These are phyloP conservation scores for Ornithoptera priamus DNA, from an alignment of 2,888 invertebrate genomes.

Conservation along the genomic window DNA sequence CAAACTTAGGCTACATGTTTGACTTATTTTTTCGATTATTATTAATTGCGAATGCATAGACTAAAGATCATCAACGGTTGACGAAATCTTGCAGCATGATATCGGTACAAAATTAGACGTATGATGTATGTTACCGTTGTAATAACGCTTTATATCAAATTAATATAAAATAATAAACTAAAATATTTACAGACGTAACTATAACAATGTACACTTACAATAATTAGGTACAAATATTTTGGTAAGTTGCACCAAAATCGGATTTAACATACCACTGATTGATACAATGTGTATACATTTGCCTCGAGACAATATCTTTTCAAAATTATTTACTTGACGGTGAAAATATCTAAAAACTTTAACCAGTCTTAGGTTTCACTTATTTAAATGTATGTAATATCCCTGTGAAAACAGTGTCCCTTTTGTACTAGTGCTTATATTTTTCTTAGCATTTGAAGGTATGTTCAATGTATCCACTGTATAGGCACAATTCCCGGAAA, in stretches of 20 bases:
- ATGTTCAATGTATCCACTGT: constrained; percentile 36
- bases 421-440: constrained; percentile 74
- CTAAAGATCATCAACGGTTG: not conserved
- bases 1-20: not conserved
- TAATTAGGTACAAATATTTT: constrained; percentile 40
- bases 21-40: not conserved
- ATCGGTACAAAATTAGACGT: constrained; percentile 36
- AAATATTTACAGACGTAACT: constrained; percentile 25
- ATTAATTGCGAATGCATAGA: not conserved
- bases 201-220: constrained; percentile 38
- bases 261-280: constrained; percentile 62
- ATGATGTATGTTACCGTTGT: constrained; percentile 41
- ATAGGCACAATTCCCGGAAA: constrained; percentile 48
- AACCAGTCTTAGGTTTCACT: constrained; percentile 78
- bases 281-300: constrained; percentile 46
- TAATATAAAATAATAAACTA: constrained; percentile 24
- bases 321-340: constrained; percentile 51
- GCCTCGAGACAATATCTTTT: constrained; percentile 48
- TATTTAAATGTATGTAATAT: constrained; percentile 66
- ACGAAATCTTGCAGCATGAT: not conserved
- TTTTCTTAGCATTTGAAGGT: constrained; percentile 55
- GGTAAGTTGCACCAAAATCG: constrained; percentile 55
- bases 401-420: constrained; percentile 74
- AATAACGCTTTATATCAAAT: constrained; percentile 13
- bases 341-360: constrained; percentile 73